Conservation (phyloP, 2,113 vertebrate genomes). For the Spheniscus mendiculus region DNA sequence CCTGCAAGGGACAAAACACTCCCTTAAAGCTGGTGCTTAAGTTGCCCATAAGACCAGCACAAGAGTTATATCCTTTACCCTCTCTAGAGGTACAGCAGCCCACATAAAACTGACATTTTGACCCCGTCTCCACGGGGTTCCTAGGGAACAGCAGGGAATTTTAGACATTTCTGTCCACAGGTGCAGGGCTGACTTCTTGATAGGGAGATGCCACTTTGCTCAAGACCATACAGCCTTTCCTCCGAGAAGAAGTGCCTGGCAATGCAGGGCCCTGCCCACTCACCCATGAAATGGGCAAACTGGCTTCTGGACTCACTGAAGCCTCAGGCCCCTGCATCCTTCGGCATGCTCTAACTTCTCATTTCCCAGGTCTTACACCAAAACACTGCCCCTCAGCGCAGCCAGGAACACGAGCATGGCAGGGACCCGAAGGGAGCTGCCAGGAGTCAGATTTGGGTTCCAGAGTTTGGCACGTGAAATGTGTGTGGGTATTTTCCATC, state of each 20-base stretch:
- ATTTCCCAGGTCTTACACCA: background rate
- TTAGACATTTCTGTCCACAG: background rate
- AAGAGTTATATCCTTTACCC: background rate
- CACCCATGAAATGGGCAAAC: background rate
- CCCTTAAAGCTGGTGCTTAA: background rate
- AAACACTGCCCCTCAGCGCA: background rate
- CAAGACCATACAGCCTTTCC: background rate
- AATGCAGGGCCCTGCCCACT: rapidly evolving
- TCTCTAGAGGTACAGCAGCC: background rate
- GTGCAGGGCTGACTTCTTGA: background rate
- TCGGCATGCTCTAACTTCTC: background rate
- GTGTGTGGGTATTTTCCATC: background rate
- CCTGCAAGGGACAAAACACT: background rate
- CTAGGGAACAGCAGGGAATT: background rate
- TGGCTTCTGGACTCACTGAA: background rate
- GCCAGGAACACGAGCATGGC: rapidly evolving
- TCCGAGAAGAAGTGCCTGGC: background rate
- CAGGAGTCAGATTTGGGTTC: background rate
- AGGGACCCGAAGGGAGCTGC: background rate
- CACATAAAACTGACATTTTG: background rate
- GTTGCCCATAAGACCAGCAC: background rate
- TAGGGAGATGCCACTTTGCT: background rate
- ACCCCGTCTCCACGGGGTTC: background rate
- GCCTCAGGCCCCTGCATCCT: background rate
- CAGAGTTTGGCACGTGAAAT: background rate